Evolutionary conservation across 2,113 vertebrate species (phyloP).

Genomic region (Greenwoodochromis staneri): DNA sequence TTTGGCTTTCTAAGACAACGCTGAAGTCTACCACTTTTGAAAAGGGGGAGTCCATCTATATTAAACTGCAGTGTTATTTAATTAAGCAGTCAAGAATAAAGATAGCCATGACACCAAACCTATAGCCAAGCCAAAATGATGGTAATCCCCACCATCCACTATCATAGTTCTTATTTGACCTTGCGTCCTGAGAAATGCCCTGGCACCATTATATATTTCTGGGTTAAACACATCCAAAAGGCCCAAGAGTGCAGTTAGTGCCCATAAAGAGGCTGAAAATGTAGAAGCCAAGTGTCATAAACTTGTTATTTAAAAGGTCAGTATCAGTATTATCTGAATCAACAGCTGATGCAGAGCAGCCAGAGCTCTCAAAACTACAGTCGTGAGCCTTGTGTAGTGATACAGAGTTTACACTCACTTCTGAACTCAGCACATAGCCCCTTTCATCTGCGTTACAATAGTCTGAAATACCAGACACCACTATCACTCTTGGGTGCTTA

Average conservation of each 20-base stretch:
- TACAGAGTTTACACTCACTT: neutral
- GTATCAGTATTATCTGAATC: neutral
- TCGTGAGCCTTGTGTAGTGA: neutral
- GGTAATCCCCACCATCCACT: neutral
- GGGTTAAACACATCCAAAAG: too few relatives aligned
- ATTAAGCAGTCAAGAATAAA: neutral
- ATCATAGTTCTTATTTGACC: neutral
- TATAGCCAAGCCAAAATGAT: neutral
- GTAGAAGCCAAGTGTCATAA: neutral
- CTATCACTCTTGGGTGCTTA: neutral
- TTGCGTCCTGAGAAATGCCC: neutral
- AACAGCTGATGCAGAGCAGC: neutral
- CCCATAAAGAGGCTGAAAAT: neutral
- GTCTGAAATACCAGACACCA: neutral
- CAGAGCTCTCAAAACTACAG: neutral
- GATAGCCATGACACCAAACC: neutral
- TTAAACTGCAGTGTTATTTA: neutral
- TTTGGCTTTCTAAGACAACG: neutral
- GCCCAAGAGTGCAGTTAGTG: neutral
- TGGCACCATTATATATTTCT: neutral
- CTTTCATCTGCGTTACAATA: neutral
- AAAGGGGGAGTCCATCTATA: neutral
- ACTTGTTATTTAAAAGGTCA: neutral
- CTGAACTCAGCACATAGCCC: neutral
- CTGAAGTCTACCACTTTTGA: neutral